A percentile compares a stretch with the other conserved stretches of the same genome.
phyloP scores from a whole-genome alignment of 2,797 vertebrate genomes.

The Eupleurogrammus muticus region DNA sequence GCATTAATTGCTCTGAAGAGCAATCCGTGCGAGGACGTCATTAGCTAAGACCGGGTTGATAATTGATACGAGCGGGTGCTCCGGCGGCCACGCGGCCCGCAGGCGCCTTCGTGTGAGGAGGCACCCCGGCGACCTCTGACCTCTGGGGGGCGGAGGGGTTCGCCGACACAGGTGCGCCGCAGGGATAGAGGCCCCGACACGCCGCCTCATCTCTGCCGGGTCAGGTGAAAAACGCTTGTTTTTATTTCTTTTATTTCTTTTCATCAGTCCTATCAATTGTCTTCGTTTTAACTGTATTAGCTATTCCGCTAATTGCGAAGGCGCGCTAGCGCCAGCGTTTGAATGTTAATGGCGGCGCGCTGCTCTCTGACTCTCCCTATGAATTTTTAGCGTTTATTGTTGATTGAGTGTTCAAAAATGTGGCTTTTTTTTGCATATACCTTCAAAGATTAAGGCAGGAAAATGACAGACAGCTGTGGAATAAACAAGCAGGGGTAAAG shows the following conservation, averaged over 20 bases:
- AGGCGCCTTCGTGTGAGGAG: slow-evolving; percentile 40
- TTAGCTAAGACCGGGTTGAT: slow-evolving; percentile 70
- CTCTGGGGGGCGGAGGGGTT: not conserved
- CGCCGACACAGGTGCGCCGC: slow-evolving; percentile 56
- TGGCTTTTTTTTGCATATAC: slow-evolving; percentile 32
- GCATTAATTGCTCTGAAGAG: slow-evolving; percentile 72
- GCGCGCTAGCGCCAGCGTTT: slow-evolving; percentile 34
- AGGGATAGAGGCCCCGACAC: slow-evolving; percentile 28
- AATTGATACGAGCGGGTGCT: slow-evolving; percentile 68
- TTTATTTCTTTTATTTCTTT: slow-evolving; percentile 23
- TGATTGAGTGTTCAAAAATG: slow-evolving; percentile 42
- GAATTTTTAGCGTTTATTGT: slow-evolving; percentile 52
- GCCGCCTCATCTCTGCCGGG: slow-evolving; percentile 2
- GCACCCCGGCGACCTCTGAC: slow-evolving; percentile 53
- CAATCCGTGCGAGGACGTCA: slow-evolving; percentile 65
- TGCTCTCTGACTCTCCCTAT: slow-evolving; percentile 12
- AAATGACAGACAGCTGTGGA: slow-evolving; percentile 31
- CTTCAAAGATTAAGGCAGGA: slow-evolving; percentile 19
- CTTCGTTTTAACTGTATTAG: slow-evolving; percentile 36
- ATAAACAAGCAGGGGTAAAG: slow-evolving; percentile 41
- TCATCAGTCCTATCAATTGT: slow-evolving; percentile 17
- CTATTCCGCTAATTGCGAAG: slow-evolving; percentile 55
- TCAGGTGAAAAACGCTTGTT: slow-evolving; percentile 25
- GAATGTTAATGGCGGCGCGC: slow-evolving; percentile 35
- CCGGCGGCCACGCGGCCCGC: slow-evolving; percentile 47